Base-by-base conservation (phyloP, 1,140 invertebrate genomes). In the Sarcophaga peregrina region DNA sequence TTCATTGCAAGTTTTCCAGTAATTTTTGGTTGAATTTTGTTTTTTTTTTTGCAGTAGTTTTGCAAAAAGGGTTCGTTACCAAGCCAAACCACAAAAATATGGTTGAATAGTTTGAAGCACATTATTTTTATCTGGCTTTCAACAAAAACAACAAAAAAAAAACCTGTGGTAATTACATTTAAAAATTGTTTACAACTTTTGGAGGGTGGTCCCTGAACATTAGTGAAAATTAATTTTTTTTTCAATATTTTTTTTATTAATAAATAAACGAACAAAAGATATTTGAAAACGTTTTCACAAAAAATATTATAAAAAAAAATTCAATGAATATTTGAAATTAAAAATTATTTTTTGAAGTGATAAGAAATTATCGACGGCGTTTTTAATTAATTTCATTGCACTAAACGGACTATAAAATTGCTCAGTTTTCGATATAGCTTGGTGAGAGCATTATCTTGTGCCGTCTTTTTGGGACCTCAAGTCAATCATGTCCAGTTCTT, bases 11-110 rank as follows among this genome's bases (percentile, higher is more conserved):
- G 15, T 10, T 62, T 62, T 15, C 15, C 6, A n/a, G 58, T 54
- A 62, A 17, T 62, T 15, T 62, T 54, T 8, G 20, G n/a, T 72
- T 25, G 62, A 72, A 25, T 25, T 72, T 6, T 20, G 62, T 10
- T 25, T 54, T 11, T 25, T 72, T 17, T 72, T 72, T 17, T 25
- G 62, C 62, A 72, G 62, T 72, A 72, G 37, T 72, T 72, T 72
- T 72, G 25, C 1, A 4, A 37, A 37, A 37, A 72, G 62, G 62
- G 62, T 17, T 72, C 62, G 37, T 72, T 72, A 20, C 37, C 20
- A 68, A 8, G 20, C 37, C 58, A 9, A 72, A 72, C 62, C 62
- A 25, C 62, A 72, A 72, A 7, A 72, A 25, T 72, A 72, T 72
- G 62, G 62, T 72, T 72, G 62, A 72, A 72, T 72, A 9, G 58